These are phyloP conservation scores for Arion vulgaris DNA, from an alignment of 1,140 invertebrate genomes.

Conservation along the genomic window DNA sequence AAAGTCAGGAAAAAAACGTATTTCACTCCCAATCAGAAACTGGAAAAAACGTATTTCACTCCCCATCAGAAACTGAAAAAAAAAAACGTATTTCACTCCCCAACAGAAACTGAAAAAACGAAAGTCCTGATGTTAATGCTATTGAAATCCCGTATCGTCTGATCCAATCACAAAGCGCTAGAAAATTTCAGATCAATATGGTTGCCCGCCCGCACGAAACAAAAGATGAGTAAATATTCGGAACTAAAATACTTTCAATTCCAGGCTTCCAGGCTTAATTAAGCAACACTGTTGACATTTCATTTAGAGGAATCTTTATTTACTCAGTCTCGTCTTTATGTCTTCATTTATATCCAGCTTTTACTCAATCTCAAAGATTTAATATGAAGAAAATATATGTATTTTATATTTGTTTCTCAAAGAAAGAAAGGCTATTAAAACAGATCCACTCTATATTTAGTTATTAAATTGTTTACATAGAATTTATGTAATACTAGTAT, in stretches of 20 bases:
- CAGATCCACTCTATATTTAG: background rate
- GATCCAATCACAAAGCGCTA: constrained; percentile 3
- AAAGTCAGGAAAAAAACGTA: too few relatives aligned
- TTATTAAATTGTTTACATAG: background rate
- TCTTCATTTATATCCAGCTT: background rate
- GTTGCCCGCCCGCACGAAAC: background rate
- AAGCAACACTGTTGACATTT: constrained; percentile 16
- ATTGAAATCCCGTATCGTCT: background rate
- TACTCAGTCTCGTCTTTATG: background rate
- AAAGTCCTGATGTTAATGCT: background rate
- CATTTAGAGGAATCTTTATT: constrained; percentile 23
- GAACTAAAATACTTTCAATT: constrained; percentile 12
- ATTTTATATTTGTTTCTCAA: background rate
- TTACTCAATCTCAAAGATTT: background rate
- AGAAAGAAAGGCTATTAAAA: background rate
- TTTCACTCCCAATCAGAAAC: too few relatives aligned
- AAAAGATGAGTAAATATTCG: constrained; percentile 17
- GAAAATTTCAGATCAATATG: constrained; percentile 8
- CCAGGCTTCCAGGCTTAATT: constrained; percentile 2
- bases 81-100: background rate
- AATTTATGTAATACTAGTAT: background rate
- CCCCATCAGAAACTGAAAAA: too few relatives aligned
- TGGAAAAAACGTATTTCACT: too few relatives aligned
- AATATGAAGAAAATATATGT: background rate
- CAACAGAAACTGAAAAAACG: background rate